Evolutionary conservation across 2,888 invertebrate genomes (phyloP).

Genomic region (Aelia acuminata): DNA sequence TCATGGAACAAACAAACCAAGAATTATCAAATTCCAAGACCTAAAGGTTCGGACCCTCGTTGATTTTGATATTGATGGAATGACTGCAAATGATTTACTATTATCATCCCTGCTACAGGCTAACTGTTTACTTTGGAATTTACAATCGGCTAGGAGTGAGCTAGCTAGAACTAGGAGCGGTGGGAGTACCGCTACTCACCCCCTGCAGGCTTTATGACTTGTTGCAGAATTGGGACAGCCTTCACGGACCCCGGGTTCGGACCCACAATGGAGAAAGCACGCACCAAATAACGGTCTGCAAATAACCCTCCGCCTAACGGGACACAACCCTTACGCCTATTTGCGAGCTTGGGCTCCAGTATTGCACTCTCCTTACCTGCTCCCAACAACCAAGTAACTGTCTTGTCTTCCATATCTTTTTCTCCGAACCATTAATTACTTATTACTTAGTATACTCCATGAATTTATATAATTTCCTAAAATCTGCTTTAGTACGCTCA

Average conservation of each 20-base stretch:
- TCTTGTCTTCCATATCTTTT: neutral
- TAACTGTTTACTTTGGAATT: neutral
- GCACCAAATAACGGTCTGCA: neutral
- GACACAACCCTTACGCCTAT: conserved; percentile 28
- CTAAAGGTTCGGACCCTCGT: too few species aligned
- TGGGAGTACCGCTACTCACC: neutral
- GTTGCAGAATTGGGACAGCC: neutral
- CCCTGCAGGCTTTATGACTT: neutral
- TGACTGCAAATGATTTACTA: too few species aligned
- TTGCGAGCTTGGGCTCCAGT: neutral
- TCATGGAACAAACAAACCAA: too few species aligned
- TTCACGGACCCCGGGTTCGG: neutral
- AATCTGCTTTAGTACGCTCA: too few species aligned
- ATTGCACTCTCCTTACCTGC: neutral
- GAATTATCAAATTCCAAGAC: too few species aligned
- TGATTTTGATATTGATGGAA: too few species aligned
- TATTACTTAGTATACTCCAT: too few species aligned
- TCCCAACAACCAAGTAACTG: neutral
- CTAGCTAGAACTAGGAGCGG: neutral
- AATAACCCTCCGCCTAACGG: neutral
- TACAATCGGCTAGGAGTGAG: neutral
- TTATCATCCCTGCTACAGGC: neutral
- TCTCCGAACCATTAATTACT: too few species aligned
- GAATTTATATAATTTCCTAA: too few species aligned
- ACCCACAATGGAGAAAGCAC: neutral